Evolutionary conservation across 2,113 vertebrate species (phyloP).

Genomic region (Oreochromis spilurus): DNA sequence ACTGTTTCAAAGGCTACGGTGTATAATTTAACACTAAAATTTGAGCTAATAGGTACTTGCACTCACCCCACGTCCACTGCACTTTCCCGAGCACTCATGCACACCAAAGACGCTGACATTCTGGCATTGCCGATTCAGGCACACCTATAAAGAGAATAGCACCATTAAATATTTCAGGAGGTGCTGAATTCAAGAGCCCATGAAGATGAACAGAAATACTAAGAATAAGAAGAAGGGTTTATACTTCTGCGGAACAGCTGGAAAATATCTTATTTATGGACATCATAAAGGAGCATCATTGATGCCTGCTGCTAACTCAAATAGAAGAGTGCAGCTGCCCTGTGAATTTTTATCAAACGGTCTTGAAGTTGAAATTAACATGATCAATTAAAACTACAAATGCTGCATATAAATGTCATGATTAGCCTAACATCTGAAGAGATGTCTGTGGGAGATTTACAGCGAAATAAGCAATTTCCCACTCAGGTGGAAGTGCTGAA

Average conservation of each 20-base stretch:
- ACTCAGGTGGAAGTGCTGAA: neutral
- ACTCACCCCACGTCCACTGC: slow-evolving; percentile 89
- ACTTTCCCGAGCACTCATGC: slow-evolving; percentile 83
- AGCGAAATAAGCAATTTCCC: neutral
- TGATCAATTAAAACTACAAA: neutral
- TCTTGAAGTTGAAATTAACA: neutral
- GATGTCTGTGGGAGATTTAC: neutral
- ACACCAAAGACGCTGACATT: slow-evolving; percentile 90
- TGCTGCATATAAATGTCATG: neutral
- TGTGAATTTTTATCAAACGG: neutral
- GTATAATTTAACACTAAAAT: slow-evolving; percentile 23
- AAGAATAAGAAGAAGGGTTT: neutral
- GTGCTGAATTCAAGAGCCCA: neutral
- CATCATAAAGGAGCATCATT: neutral
- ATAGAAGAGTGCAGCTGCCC: neutral
- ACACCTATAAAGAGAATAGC: slow-evolving; percentile 75
- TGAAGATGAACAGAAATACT: neutral
- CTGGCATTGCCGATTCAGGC: slow-evolving; percentile 89
- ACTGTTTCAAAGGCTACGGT: neutral
- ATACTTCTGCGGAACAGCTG: neutral
- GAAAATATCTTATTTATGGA: neutral
- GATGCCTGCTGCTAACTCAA: neutral
- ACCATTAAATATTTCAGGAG: neutral
- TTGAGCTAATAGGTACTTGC: neutral
- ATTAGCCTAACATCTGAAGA: neutral